Evolutionary conservation across 1,140 invertebrate genomes (phyloP).

Genomic region (Drosophila bifasciata): DNA sequence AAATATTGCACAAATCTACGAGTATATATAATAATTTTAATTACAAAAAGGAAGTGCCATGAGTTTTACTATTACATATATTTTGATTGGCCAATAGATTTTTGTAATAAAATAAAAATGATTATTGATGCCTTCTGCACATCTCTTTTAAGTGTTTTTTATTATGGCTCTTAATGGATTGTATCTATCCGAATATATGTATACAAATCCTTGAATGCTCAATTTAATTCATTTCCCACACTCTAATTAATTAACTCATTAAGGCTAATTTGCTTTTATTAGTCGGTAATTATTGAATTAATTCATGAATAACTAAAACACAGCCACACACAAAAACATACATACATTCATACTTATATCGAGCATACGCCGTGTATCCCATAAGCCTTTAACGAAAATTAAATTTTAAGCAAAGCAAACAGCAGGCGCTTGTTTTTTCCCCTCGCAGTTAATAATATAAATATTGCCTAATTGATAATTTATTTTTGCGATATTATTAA

Average conservation of each 20-base stretch:
- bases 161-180: too few relatives aligned
- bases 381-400: conserved; percentile 30
- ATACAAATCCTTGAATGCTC: not conserved
- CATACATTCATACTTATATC: too few relatives aligned
- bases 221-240: conserved; percentile 1
- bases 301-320: conserved; percentile 57
- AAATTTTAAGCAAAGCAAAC: conserved; percentile 30
- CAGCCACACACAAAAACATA: conserved; percentile 33
- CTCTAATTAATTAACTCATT: conserved; percentile 69
- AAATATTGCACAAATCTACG: conserved; percentile 14
- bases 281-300: conserved; percentile 65
- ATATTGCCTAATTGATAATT: conserved; percentile 30
- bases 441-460: conserved; percentile 47
- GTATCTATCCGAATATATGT: too few relatives aligned
- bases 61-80: conserved; percentile 2
- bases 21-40: not conserved
- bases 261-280: conserved; percentile 70
- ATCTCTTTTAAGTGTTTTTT: too few relatives aligned
- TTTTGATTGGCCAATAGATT: too few relatives aligned
- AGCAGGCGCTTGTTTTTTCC: not conserved
- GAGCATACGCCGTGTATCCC: conserved; percentile 33
- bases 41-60: not conserved
- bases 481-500: not conserved
- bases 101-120: too few relatives aligned
- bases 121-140: too few relatives aligned